Evolutionary conservation across 2,888 invertebrate species (phyloP).

Genomic region (Tryphoninae sp.): DNA sequence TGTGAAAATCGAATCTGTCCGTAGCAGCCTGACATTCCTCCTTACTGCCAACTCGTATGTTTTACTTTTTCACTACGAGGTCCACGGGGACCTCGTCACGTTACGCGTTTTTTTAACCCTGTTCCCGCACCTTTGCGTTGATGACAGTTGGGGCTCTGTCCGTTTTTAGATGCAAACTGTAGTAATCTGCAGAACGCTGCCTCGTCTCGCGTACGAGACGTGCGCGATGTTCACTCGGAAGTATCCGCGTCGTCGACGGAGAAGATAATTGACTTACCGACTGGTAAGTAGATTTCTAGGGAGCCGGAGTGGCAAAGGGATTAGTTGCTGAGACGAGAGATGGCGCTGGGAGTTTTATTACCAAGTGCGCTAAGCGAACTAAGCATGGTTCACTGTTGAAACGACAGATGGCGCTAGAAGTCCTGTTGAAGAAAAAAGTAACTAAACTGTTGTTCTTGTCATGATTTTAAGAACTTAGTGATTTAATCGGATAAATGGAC

Average conservation of each 20-base stretch:
- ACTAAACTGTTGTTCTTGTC: too few species aligned
- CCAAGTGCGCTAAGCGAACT: too few species aligned
- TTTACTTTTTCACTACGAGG: conserved; percentile 38
- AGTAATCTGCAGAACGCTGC: not conserved
- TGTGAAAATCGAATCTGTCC: conserved; percentile 49
- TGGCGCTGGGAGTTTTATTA: not conserved
- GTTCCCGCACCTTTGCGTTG: conserved; percentile 22
- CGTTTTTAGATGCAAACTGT: conserved; percentile 18
- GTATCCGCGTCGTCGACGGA: too few species aligned
- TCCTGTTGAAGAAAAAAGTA: not conserved
- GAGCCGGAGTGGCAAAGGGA: too few species aligned
- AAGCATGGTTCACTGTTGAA: not conserved
- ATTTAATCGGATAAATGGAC: conserved; percentile 37
- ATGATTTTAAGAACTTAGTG: conserved; percentile 3
- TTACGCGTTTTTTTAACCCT: conserved; percentile 17
- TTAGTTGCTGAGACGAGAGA: too few species aligned
- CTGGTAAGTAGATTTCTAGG: too few species aligned
- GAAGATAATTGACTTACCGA: too few species aligned
- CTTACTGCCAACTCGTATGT: conserved; percentile 24
- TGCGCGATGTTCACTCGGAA: too few species aligned
- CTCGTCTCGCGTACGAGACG: not conserved
- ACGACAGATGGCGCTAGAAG: not conserved
- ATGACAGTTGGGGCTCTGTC: conserved; percentile 49
- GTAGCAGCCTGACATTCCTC: conserved; percentile 51
- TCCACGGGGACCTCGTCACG: conserved; percentile 31